Percentiles rank a stretch among this genome's conserved stretches.
phyloP scores from a whole-genome alignment of 2,113 vertebrate genomes.

The Mirza zaza region DNA sequence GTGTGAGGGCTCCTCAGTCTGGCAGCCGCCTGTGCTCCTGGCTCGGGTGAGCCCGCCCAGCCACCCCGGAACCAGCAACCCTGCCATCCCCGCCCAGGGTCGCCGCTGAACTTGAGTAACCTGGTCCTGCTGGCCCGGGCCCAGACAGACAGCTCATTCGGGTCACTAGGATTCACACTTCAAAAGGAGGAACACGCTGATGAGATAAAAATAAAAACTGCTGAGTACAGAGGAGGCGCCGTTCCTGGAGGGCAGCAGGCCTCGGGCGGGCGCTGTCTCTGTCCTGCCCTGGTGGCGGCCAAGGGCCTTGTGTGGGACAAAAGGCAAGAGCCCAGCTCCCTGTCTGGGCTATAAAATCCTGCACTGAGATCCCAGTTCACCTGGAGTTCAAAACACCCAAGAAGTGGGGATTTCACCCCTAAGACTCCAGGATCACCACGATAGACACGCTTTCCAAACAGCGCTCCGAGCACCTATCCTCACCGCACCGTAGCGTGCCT shows the following conservation, averaged over 20 bases:
- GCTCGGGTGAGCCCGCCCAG: background rate
- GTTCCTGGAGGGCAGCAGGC: slow-evolving; percentile 31
- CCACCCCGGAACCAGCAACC: background rate
- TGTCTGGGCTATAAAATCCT: background rate
- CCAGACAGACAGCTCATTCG: slow-evolving; percentile 80
- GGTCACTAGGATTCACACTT: slow-evolving; percentile 80
- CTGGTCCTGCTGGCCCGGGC: slow-evolving; percentile 79
- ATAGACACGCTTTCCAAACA: background rate
- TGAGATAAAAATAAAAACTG: slow-evolving; percentile 76
- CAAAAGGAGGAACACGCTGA: slow-evolving; percentile 75
- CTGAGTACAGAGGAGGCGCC: slow-evolving; percentile 49
- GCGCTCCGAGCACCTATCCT: background rate
- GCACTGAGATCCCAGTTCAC: background rate
- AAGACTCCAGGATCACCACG: no score
- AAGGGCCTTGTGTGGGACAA: background rate
- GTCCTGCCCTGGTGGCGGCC: background rate
- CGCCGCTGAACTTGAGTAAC: slow-evolving; percentile 58
- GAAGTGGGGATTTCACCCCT: background rate
- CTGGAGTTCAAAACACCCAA: background rate
- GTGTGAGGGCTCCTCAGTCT: background rate
- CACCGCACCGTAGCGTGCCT: accelerated
- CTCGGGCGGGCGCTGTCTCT: background rate
- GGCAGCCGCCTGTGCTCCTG: background rate
- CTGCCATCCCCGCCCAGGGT: slow-evolving; percentile 30
- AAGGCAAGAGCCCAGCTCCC: background rate